Conservation (phyloP, 2,113 vertebrate species). For the Chamaetylas fuelleborni region DNA sequence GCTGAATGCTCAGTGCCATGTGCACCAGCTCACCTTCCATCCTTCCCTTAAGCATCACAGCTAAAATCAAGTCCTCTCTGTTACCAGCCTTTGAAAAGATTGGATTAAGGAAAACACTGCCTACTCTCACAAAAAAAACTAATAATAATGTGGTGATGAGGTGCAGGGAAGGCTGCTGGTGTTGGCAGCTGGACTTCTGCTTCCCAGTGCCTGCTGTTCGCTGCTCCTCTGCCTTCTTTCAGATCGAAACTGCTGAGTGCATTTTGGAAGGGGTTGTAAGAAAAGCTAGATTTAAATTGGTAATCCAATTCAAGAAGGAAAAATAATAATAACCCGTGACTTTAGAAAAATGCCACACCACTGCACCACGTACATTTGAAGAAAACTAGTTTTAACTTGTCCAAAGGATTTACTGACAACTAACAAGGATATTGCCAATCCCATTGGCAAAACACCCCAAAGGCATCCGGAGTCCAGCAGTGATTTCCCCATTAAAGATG, state of each 20-base stretch:
- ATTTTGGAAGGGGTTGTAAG: neutral
- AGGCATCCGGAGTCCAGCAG: neutral
- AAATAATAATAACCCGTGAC: neutral
- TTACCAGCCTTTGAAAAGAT: neutral
- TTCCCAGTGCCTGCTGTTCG: neutral
- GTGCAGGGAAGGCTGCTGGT: neutral
- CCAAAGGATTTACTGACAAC: neutral
- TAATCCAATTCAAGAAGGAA: neutral
- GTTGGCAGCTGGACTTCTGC: neutral
- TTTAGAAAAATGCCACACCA: rapidly evolving
- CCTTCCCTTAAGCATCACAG: neutral
- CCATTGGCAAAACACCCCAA: neutral
- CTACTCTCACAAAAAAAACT: neutral
- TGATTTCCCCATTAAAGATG: neutral
- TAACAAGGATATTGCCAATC: neutral
- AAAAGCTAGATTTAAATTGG: neutral
- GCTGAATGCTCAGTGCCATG: neutral
- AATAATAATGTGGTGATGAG: neutral
- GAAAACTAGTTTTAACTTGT: neutral
- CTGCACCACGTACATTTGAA: neutral
- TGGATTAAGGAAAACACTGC: neutral
- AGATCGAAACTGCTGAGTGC: neutral
- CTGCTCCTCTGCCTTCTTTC: neutral
- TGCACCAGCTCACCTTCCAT: neutral
- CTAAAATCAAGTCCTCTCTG: neutral